These are phyloP conservation scores for Drosophila mimetica DNA, from an alignment of 2,888 invertebrate species.

Conservation along the genomic window DNA sequence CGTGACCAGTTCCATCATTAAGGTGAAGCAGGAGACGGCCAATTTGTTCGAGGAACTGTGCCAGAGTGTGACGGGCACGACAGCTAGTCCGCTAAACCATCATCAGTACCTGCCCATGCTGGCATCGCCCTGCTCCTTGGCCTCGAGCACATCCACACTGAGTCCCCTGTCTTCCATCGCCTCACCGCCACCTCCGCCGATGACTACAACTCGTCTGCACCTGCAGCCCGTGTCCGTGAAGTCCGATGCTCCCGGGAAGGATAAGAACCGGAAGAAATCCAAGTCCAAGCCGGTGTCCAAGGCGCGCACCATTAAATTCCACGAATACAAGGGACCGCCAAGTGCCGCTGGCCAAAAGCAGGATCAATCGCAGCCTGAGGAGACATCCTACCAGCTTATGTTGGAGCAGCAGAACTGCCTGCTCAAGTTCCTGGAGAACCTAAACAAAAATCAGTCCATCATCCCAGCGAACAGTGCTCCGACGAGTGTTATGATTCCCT, in stretches of 20 bases:
- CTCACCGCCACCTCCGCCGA: slow-evolving; percentile 86
- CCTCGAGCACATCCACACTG: slow-evolving; percentile 88
- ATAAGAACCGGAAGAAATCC: slow-evolving; percentile 92
- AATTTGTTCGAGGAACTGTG: slow-evolving; percentile 87
- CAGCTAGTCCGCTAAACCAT: slow-evolving; percentile 80
- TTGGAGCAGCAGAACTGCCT: slow-evolving; percentile 96
- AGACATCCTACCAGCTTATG: slow-evolving; percentile 95
- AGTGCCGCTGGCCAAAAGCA: slow-evolving; percentile 89
- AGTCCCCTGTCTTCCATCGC: slow-evolving; percentile 89
- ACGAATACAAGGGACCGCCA: slow-evolving; percentile 97
- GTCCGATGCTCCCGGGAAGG: slow-evolving; percentile 88
- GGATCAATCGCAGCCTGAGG: slow-evolving; percentile 85
- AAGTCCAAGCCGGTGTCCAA: slow-evolving; percentile 93
- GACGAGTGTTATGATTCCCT: slow-evolving; percentile 20
- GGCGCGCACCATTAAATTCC: slow-evolving; percentile 96
- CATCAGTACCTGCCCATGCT: slow-evolving; percentile 85
- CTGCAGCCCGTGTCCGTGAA: slow-evolving; percentile 84
- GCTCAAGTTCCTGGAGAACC: slow-evolving; percentile 92
- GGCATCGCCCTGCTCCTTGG: slow-evolving; percentile 85
- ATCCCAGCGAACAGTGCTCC: slow-evolving; percentile 85
- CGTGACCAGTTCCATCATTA: slow-evolving; percentile 57
- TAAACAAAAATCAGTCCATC: slow-evolving; percentile 93
- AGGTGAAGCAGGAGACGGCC: slow-evolving; percentile 83
- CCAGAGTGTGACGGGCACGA: slow-evolving; percentile 85
- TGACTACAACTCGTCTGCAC: slow-evolving; percentile 84